phyloP scores from a whole-genome alignment of 2,797 vertebrate species.

The Brotula barbata region DNA sequence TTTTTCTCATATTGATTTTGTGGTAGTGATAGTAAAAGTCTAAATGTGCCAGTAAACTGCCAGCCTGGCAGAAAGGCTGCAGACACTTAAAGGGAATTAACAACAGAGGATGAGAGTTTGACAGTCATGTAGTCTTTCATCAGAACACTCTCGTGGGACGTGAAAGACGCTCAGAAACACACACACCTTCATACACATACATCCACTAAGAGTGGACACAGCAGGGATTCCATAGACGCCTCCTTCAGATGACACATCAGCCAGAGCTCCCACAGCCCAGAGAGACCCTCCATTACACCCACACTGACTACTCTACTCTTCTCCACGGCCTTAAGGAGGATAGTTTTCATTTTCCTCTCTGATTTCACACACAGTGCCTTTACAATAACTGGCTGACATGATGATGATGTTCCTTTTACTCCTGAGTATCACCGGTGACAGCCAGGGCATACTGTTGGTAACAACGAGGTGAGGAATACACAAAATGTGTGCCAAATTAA shows the following conservation, averaged over 20 bases:
- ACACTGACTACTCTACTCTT: constrained; percentile 28
- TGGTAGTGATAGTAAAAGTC: too few species aligned
- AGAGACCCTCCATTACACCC: constrained; percentile 26
- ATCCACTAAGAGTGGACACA: constrained; percentile 31
- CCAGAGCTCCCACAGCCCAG: constrained; percentile 35
- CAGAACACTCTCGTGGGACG: constrained; percentile 35
- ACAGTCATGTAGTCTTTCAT: constrained; percentile 51
- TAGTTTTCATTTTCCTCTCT: constrained; percentile 3
- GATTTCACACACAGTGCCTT: constrained; percentile 8
- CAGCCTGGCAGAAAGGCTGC: constrained; percentile 57
- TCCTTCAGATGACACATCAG: constrained; percentile 53
- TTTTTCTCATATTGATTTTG: too few species aligned
- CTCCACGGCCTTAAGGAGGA: constrained; percentile 9
- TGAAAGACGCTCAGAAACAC: constrained; percentile 29
- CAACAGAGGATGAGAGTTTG: constrained; percentile 50
- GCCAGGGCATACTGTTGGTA: too few species aligned
- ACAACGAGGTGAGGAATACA: background rate
- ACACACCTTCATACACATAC: constrained; percentile 18
- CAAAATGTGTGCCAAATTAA: background rate
- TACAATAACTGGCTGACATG: constrained; percentile 2
- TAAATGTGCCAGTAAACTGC: constrained; percentile 52
- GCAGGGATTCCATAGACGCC: constrained; percentile 47
- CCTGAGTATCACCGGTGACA: background rate
- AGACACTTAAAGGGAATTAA: constrained; percentile 58
- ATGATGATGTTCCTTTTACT: background rate